Conservation (phyloP, 2,888 invertebrate genomes). For the Perithous albicinctus region DNA sequence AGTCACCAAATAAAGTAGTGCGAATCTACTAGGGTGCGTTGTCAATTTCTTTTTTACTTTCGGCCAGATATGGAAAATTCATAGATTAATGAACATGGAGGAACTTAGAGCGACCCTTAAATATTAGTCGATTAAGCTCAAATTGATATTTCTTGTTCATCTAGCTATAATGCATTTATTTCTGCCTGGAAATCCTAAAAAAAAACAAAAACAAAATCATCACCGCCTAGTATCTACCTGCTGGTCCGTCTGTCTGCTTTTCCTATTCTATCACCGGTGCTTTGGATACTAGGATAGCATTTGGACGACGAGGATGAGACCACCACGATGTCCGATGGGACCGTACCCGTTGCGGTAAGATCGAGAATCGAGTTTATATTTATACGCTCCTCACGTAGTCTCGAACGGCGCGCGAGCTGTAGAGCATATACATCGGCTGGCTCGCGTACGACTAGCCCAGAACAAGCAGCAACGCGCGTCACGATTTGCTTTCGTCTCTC, state of each 20-base stretch:
- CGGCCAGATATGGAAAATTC: too few species aligned
- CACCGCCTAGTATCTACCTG: too few species aligned
- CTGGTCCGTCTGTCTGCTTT: conserved; percentile 30
- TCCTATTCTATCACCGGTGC: conserved; percentile 23
- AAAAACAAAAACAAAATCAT: too few species aligned
- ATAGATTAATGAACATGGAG: too few species aligned
- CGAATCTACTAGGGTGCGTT: too few species aligned
- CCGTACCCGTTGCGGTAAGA: conserved; percentile 54
- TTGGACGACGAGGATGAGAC: conserved; percentile 30
- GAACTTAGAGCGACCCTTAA: too few species aligned
- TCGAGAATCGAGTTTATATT: conserved; percentile 66
- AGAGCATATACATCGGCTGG: conserved; percentile 27
- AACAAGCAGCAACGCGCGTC: conserved; percentile 31
- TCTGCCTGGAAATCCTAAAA: too few species aligned
- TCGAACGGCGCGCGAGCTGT: conserved; percentile 35
- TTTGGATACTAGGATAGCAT: conserved; percentile 48
- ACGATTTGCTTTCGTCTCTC: conserved; percentile 56
- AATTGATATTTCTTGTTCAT: too few species aligned
- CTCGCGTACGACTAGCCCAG: conserved; percentile 19
- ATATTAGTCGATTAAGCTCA: too few species aligned
- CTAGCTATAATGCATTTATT: too few species aligned
- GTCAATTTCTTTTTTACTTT: too few species aligned
- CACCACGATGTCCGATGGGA: conserved; percentile 58
- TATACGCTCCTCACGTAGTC: conserved; percentile 62
- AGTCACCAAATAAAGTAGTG: conserved; percentile 7